Percentiles rank a stretch among this genome's conserved stretches.
phyloP scores from a whole-genome alignment of 2,797 vertebrate genomes.

The Podargus strigoides region DNA sequence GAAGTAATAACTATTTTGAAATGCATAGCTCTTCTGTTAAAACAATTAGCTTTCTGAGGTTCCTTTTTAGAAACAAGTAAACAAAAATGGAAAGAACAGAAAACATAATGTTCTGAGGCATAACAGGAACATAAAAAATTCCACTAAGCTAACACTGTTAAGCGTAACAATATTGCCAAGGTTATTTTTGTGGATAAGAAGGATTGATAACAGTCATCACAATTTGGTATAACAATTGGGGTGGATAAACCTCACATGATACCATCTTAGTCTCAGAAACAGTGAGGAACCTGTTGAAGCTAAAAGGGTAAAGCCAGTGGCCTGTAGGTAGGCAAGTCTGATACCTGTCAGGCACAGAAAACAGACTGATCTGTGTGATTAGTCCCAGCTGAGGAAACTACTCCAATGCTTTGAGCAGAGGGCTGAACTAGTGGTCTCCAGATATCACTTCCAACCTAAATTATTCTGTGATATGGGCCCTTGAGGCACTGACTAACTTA shows the following conservation, averaged over 20 bases:
- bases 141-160: not conserved
- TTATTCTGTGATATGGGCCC: not conserved
- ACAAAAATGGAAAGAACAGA: not conserved
- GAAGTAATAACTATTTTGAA: not conserved
- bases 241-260: not conserved
- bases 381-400: not conserved
- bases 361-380: not conserved
- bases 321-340: not conserved
- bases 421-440: not conserved
- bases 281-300: not conserved
- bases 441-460: not conserved
- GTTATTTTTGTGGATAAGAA: not conserved
- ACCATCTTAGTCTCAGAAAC: not conserved
- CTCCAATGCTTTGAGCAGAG: not conserved
- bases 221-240: not conserved
- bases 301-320: not conserved
- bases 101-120: not conserved
- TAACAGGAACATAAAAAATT: not conserved
- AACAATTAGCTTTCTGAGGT: not conserved
- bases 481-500: not conserved
- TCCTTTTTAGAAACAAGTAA: not conserved
- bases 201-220: not conserved
- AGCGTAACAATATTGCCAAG: not conserved
- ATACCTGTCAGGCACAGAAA: not conserved
- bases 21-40: not conserved